Conservation (phyloP, 2,113 vertebrate genomes). For the Megaleporinus macrocephalus region DNA sequence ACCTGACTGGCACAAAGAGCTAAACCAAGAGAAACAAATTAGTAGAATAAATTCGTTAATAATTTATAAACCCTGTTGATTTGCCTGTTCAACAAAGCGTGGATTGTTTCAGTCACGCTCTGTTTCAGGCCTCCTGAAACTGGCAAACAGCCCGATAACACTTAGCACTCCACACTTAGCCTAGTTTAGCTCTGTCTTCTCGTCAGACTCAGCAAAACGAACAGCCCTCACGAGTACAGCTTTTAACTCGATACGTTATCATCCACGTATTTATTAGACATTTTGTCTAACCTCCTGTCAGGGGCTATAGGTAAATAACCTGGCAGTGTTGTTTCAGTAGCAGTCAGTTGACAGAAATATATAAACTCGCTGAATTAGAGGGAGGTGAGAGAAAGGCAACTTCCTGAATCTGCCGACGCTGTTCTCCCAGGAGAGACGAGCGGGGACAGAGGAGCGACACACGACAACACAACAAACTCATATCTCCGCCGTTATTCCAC, state of each 20-base stretch:
- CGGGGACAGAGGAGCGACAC: neutral
- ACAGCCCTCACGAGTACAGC: no score
- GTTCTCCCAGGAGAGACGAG: neutral
- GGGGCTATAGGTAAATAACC: no score
- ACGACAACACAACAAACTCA: neutral
- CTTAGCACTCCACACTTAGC: neutral
- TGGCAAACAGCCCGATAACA: neutral
- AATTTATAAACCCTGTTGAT: neutral
- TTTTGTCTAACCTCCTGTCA: no score
- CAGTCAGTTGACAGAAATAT: neutral
- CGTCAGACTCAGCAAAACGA: no score
- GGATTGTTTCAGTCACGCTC: neutral
- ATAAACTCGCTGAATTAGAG: no score
- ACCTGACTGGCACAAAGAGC: no score
- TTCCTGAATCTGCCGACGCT: slow-evolving; percentile 5
- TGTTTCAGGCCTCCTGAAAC: neutral
- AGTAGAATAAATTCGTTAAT: neutral
- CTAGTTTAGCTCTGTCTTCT: no score
- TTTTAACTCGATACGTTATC: no score
- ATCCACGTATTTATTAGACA: no score
- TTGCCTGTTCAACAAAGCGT: neutral
- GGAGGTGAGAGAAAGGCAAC: neutral
- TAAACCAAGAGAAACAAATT: no score
- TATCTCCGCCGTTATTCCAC: neutral
- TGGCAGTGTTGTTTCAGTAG: no score